Conservation (phyloP, 2,797 vertebrate species). For the Fratercula arctica region DNA sequence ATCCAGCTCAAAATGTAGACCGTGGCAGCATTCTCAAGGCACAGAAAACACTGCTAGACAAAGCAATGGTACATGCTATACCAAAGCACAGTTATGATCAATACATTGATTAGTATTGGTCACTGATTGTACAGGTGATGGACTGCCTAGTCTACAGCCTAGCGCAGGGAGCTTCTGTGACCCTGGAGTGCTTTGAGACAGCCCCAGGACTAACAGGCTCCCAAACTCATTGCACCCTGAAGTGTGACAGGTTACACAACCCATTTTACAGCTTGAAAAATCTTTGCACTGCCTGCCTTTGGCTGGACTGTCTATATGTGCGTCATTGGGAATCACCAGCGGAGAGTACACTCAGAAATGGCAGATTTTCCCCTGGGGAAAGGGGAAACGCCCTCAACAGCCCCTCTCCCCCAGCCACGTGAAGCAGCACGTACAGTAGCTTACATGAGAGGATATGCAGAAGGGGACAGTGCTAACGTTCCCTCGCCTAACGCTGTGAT, state of each 20-base stretch:
- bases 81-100: not conserved
- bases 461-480: not conserved
- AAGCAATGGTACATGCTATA: not conserved
- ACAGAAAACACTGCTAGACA: not conserved
- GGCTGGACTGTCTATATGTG: not conserved
- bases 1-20: not conserved
- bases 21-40: not conserved
- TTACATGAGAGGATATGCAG: not conserved
- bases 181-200: not conserved
- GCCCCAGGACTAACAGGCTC: not conserved
- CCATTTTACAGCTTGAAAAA: not conserved
- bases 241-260: not conserved
- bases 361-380: not conserved
- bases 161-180: accelerated
- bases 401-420: not conserved
- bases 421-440: not conserved
- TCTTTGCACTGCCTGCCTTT: accelerated
- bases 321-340: not conserved
- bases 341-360: not conserved
- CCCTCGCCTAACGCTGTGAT: not conserved
- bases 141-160: not conserved
- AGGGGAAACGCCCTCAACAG: not conserved
- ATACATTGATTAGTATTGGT: not conserved
- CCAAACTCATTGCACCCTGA: not conserved
- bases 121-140: not conserved